These are phyloP conservation scores for Phenganax stokvisi DNA, from an alignment of 92 coral and sea anemone genomes.

Conservation along the genomic window DNA sequence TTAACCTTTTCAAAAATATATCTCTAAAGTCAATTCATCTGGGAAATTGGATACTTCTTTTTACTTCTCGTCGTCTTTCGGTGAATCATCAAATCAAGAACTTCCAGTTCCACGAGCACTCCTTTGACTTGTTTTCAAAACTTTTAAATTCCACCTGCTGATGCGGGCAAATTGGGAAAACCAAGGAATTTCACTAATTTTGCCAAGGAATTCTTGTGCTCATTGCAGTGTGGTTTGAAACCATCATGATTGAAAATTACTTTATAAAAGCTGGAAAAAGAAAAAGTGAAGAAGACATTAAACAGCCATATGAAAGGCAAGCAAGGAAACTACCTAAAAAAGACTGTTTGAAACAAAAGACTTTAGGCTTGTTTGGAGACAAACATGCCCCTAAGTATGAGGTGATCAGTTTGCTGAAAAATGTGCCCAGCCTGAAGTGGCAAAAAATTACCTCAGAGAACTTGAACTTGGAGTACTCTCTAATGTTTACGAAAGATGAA, in stretches of 20 bases:
- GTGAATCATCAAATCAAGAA: no score
- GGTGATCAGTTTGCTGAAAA: not conserved
- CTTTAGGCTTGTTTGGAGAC: not conserved
- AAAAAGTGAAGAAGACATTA: not conserved
- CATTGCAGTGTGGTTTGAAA: no score
- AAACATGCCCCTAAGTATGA: not conserved
- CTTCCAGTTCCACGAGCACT: no score
- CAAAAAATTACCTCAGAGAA: conserved; percentile 58
- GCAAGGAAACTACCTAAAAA: not conserved
- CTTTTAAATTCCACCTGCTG: no score
- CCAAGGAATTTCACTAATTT: no score
- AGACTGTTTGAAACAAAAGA: not conserved
- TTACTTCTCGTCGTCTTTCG: no score
- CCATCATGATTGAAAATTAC: conserved; percentile 23
- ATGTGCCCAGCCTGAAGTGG: conserved; percentile 49
- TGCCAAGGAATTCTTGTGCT: no score
- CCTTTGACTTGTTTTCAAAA: no score
- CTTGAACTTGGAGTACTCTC: conserved; percentile 57
- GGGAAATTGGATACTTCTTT: no score
- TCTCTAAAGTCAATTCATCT: no score
- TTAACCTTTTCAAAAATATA: no score
- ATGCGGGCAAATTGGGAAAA: no score
- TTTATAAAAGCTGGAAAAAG: conserved; percentile 26
- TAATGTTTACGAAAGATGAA: conserved; percentile 55
- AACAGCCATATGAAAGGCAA: not conserved